A percentile compares a stretch with the other conserved stretches of the same genome.
phyloP scores from a whole-genome alignment of 2,888 invertebrate genomes.

The Drosophila lacicola region DNA sequence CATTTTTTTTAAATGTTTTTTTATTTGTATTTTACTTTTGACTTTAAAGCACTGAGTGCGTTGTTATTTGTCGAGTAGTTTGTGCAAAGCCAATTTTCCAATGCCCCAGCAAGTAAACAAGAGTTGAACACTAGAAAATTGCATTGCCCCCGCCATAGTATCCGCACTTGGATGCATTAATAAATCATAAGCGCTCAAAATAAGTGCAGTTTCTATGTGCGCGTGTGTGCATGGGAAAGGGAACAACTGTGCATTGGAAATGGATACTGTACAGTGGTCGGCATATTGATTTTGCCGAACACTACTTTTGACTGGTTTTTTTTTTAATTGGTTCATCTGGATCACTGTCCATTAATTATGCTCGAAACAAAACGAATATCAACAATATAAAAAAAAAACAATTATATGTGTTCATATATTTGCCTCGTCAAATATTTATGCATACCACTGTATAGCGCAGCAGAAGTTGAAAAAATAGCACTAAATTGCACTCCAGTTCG shows the following conservation, averaged over 20 bases:
- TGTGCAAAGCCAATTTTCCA: slow-evolving; percentile 47
- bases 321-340: too few species aligned
- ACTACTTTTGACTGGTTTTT: too few species aligned
- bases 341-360: too few species aligned
- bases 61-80: slow-evolving; percentile 35
- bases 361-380: too few species aligned
- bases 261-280: not conserved
- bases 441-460: not conserved
- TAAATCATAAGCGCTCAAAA: slow-evolving; percentile 72
- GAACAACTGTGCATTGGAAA: slow-evolving; percentile 10
- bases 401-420: too few species aligned
- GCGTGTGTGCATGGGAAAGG: not conserved
- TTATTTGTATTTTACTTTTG: slow-evolving; percentile 21
- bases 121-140: slow-evolving; percentile 46
- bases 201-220: slow-evolving; percentile 38
- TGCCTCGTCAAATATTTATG: too few species aligned
- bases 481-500: not conserved
- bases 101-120: slow-evolving; percentile 38
- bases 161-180: slow-evolving; percentile 60
- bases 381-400: too few species aligned
- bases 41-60: slow-evolving; percentile 29
- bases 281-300: too few species aligned
- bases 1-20: not conserved
- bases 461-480: slow-evolving; percentile 11
- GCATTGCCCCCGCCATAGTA: slow-evolving; percentile 30